These are phyloP conservation scores for Epiblema foenella DNA, from an alignment of 2,888 invertebrate species.

Conservation along the genomic window DNA sequence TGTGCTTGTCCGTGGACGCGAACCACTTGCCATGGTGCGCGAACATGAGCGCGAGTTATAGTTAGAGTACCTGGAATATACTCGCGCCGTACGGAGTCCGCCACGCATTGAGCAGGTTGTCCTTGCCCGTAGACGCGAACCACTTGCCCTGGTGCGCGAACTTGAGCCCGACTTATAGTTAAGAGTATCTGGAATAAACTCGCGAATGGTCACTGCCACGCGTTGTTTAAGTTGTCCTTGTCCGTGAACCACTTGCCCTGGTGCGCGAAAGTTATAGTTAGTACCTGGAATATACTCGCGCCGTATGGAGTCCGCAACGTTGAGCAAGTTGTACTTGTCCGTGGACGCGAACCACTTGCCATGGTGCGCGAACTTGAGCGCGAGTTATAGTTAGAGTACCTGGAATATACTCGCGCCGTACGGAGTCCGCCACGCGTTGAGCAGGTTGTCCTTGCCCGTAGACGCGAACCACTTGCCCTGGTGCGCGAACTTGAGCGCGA, in stretches of 20 bases:
- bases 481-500: conserved; percentile 97
- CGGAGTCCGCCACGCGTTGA: conserved; percentile 99
- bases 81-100: conserved; percentile 98
- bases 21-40: too few species aligned
- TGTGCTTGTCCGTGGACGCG: too few species aligned
- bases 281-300: too few species aligned
- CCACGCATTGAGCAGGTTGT: conserved; percentile 98
- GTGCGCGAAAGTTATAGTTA: too few species aligned
- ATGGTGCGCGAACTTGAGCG: too few species aligned
- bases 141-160: conserved; percentile 99
- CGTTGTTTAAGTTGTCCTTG: too few species aligned
- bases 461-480: conserved; percentile 99
- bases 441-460: conserved; percentile 98
- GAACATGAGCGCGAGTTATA: conserved; percentile 94
- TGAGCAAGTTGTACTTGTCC: too few species aligned
- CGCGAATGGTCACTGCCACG: too few species aligned
- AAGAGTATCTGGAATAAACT: too few species aligned
- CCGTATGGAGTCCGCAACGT: too few species aligned
- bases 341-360: too few species aligned
- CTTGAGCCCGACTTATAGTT: conserved; percentile 96
- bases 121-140: conserved; percentile 99
- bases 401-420: conserved; percentile 99
- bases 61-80: conserved; percentile 99
- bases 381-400: conserved; percentile 85
- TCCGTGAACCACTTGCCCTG: too few species aligned